phyloP scores from a whole-genome alignment of 1,140 invertebrate species.

The Zaprionus lachaisei region DNA sequence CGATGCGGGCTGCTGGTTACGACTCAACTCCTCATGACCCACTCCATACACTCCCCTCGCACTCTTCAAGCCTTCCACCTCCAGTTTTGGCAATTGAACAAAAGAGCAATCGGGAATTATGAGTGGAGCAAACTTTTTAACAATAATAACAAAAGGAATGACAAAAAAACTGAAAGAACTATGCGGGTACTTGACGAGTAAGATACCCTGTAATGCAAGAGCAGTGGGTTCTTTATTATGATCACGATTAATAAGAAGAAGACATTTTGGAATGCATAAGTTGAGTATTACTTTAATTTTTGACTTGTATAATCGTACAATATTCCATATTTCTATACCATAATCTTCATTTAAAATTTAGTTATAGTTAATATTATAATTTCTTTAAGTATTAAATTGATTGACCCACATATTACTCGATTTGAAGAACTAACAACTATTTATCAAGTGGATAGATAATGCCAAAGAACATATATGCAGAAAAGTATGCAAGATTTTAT shows the following conservation, averaged over 20 bases:
- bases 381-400: no score
- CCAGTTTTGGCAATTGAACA: slow-evolving; percentile 70
- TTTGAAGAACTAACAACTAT: no score
- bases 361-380: not conserved
- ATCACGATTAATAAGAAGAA: slow-evolving; percentile 39
- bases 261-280: not conserved
- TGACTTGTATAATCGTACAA: no score
- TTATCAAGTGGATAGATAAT: not conserved
- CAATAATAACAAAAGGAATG: slow-evolving; percentile 61
- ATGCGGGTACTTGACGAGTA: not conserved
- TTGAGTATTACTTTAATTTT: no score
- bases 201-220: slow-evolving; percentile 4
- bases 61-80: not conserved
- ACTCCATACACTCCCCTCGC: not conserved
- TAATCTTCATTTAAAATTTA: not conserved
- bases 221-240: not conserved
- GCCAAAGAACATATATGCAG: not conserved
- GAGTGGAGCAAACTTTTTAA: slow-evolving; percentile 72
- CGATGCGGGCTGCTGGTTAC: slow-evolving; percentile 48
- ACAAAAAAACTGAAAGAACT: slow-evolving; percentile 36
- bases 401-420: no score
- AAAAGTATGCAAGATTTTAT: not conserved
- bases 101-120: slow-evolving; percentile 81
- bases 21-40: not conserved
- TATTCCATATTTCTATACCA: not conserved